phyloP scores from a whole-genome alignment of 2,113 vertebrate species.

The Rhagologus leucostigma region DNA sequence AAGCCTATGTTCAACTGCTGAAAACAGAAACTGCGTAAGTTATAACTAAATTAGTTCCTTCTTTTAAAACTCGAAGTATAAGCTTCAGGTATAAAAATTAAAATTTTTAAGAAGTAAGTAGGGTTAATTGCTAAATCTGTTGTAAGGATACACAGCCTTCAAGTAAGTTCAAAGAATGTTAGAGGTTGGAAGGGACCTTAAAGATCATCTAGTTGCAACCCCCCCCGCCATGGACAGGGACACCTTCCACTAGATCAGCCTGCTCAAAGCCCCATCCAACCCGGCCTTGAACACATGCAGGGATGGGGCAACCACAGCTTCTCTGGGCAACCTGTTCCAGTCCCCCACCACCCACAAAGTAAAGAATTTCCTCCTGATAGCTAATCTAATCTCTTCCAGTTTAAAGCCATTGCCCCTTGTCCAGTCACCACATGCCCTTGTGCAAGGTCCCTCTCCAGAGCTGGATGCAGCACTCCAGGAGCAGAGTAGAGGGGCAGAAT shows the following conservation, averaged over 20 bases:
- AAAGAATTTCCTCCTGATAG: not conserved
- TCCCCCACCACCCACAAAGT: not conserved
- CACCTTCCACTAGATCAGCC: not conserved
- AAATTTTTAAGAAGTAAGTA: not conserved
- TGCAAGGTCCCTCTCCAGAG: not conserved
- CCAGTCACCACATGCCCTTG: not conserved
- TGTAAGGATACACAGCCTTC: not conserved
- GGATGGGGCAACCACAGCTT: not conserved
- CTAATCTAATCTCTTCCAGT: not conserved
- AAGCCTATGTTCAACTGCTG: not conserved
- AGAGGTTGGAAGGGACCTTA: not conserved
- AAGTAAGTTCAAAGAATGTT: not conserved
- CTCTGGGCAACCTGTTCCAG: not conserved
- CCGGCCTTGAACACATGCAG: not conserved
- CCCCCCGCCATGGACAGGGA: not conserved
- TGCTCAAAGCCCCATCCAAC: not conserved
- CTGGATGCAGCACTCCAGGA: not conserved
- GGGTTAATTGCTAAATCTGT: not conserved
- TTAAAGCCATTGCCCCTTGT: not conserved
- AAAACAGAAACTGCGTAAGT: not conserved
- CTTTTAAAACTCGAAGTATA: not conserved
- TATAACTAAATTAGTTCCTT: not conserved
- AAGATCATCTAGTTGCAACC: not conserved
- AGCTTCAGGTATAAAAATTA: not conserved
- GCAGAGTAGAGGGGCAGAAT: not conserved